Evolutionary conservation across 2,797 vertebrate genomes (phyloP), one percentile per base, ranked within the genome.

Genomic region (Poeciliopsis infans): DNA sequence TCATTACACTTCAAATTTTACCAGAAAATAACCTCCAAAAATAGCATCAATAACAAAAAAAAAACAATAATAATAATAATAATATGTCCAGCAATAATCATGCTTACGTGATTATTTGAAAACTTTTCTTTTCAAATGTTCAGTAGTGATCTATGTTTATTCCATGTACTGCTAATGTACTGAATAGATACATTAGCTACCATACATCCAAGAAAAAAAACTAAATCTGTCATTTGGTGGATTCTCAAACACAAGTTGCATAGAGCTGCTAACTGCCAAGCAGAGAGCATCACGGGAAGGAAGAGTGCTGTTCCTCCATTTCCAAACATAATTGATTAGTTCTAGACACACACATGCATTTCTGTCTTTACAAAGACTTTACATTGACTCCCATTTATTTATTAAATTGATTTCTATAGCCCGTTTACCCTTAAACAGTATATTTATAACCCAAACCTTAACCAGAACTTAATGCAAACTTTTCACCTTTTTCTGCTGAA

Each of bases 321-420:
- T 86, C 76, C 72, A 75, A 57, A 68, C 36, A 78, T 84, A 92
- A 93, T 86, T 86, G 86, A 89, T 94, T 92, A 79, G 90, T 93
- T 94, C 87, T 85, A 92, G 84, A 78, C 72, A 78, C 72, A 77
- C 75, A 84, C 83, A 79, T 15, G 28, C 13, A 31, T 55, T 12
- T 55, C 25, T n/a, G 12, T 55, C 25, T 55, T 55, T 12, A 55
- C 53, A 55, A 55, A n/a, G 53, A n/a, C 25, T 55, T 55, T 12
- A n/a, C 53, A 55, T n/a, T n/a, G 10, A 55, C 53, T 55, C 16
- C 10, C 10, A 55, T n/a, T 55, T 4, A 55, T n/a, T 55, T 55
- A n/a, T n/a, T 12, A 1, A 8, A 55, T 55, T 55, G 0, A 12
- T 55, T 55, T 12, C 25, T n/a, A 12, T n/a, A 55, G 25, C 25